These are phyloP conservation scores for Austrofundulus limnaeus DNA, from an alignment of 2,113 vertebrate genomes.

Conservation along the genomic window DNA sequence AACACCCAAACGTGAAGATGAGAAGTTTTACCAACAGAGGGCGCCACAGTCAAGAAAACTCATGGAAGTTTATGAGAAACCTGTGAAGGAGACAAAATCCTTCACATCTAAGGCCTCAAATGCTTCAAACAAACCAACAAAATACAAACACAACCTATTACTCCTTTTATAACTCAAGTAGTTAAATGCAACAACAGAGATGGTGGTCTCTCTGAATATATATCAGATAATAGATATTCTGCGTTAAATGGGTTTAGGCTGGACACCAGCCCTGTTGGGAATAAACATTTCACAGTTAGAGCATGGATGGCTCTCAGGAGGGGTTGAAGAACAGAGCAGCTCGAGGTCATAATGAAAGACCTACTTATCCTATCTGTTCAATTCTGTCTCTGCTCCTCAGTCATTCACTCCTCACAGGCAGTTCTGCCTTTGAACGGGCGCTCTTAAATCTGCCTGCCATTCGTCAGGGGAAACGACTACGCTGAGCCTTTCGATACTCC, in stretches of 20 bases:
- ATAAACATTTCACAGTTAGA: constrained; percentile 64
- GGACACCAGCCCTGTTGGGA: constrained; percentile 56
- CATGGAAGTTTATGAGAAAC: no score
- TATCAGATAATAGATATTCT: constrained; percentile 23
- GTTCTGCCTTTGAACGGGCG: constrained; percentile 43
- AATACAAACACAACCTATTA: constrained; percentile 2
- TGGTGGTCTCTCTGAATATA: constrained; percentile 16
- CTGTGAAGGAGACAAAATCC: constrained; percentile 10
- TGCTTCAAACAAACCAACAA: constrained; percentile 28
- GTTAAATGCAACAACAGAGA: constrained; percentile 15
- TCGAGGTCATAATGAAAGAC: constrained; percentile 39
- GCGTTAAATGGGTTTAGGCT: constrained; percentile 39
- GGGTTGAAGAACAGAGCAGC: constrained; percentile 34
- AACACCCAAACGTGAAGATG: constrained; percentile 35
- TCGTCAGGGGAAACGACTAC: constrained; percentile 56
- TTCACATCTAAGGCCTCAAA: constrained; percentile 23
- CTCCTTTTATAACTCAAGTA: constrained; percentile 18
- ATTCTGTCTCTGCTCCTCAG: constrained; percentile 39
- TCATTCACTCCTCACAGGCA: constrained; percentile 51
- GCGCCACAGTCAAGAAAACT: constrained; percentile 41
- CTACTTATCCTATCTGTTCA: constrained; percentile 24
- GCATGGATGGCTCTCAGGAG: constrained; percentile 59
- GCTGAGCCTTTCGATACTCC: constrained; percentile 54
- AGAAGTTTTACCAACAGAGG: constrained; percentile 57
- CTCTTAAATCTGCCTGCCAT: constrained; percentile 62